These are phyloP conservation scores for Drosophila rellima DNA, from an alignment of 2,888 invertebrate species.

Conservation along the genomic window DNA sequence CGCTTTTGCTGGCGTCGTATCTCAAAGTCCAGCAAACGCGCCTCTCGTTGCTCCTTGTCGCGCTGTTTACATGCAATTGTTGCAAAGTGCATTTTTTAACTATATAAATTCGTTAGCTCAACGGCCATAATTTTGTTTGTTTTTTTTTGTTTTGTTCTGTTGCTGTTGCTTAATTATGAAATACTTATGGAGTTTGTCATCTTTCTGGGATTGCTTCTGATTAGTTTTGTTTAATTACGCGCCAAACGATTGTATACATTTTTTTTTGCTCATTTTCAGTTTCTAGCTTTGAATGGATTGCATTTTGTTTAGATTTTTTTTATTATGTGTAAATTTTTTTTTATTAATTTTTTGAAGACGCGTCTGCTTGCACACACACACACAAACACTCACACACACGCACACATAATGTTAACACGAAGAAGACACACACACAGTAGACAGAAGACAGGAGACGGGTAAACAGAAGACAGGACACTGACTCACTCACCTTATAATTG, in stretches of 20 bases:
- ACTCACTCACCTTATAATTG: constrained; percentile 84
- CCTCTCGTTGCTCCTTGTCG: constrained; percentile 85
- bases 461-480: constrained; percentile 1
- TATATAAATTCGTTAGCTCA: constrained; percentile 66
- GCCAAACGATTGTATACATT: constrained; percentile 4
- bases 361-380: constrained; percentile 62
- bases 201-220: constrained; percentile 2
- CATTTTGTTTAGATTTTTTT: constrained; percentile 2
- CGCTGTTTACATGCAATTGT: constrained; percentile 84
- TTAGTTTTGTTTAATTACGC: constrained; percentile 24
- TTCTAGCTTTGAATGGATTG: constrained; percentile 6
- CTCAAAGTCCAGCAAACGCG: constrained; percentile 85
- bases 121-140: constrained; percentile 62
- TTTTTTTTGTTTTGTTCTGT: constrained; percentile 21
- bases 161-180: constrained; percentile 14
- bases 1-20: constrained; percentile 85
- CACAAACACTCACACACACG: constrained; percentile 22
- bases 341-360: constrained; percentile 30
- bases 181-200: constrained; percentile 21
- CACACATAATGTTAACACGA: constrained; percentile 48
- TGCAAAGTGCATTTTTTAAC: constrained; percentile 81
- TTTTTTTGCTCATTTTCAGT: not conserved
- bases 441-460: constrained; percentile 5
- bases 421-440: constrained; percentile 14
- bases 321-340: constrained; percentile 1